Percentiles rank a stretch among this genome's conserved stretches.
Conservation (phyloP, 2,797 vertebrate species). For the Premnoplex brunnescens region DNA sequence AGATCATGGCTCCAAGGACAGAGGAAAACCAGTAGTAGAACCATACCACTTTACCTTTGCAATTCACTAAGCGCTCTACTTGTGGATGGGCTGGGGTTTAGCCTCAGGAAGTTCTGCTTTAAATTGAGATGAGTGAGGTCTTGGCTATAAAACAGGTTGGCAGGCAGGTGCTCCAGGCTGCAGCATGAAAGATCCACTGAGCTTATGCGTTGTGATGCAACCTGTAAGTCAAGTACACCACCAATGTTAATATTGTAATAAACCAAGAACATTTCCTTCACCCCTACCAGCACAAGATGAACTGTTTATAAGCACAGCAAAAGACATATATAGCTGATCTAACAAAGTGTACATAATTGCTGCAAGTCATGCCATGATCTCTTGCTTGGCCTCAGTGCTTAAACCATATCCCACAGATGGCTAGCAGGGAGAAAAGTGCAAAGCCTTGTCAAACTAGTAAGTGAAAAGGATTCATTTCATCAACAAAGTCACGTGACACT, state of each 20-base stretch:
- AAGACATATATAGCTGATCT: not conserved
- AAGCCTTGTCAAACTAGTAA: not conserved
- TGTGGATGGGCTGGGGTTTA: slow-evolving; percentile 72
- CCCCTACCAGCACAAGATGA: not conserved
- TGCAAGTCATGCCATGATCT: not conserved
- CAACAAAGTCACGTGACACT: not conserved
- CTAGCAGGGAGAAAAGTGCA: not conserved
- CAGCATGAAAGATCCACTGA: slow-evolving; percentile 98
- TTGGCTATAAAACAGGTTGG: slow-evolving; percentile 96
- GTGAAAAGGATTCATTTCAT: not conserved
- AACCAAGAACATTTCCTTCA: not conserved
- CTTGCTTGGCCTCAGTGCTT: not conserved
- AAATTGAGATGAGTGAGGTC: slow-evolving; percentile 98
- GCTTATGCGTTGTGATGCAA: slow-evolving; percentile 96
- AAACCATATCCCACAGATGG: not conserved
- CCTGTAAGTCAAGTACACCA: slow-evolving; percentile 73
- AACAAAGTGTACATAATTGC: not conserved
- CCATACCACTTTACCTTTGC: slow-evolving; percentile 83
- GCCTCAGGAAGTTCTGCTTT: slow-evolving; percentile 93
- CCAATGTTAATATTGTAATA: not conserved
- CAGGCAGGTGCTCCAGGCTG: slow-evolving; percentile 92
- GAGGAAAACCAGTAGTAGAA: not conserved
- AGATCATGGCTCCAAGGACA: not conserved
- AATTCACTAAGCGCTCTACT: slow-evolving; percentile 86
- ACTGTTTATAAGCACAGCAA: not conserved